Evolutionary conservation across 2,888 invertebrate genomes (phyloP).

Genomic region (Polymixis flavicincta): DNA sequence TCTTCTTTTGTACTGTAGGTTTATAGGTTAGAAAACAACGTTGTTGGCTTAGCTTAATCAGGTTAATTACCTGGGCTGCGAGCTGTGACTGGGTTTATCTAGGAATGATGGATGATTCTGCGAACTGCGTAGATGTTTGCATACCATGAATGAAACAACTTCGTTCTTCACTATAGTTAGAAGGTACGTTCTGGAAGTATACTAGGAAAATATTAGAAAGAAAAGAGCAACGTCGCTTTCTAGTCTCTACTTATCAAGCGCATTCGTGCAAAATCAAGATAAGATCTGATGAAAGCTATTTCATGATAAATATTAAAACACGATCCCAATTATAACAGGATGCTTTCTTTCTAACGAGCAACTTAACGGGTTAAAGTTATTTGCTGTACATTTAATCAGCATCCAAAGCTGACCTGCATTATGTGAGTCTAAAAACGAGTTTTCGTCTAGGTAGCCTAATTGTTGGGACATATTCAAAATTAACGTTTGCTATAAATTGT

Average conservation of each 20-base stretch:
- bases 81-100: slow-evolving; percentile 49
- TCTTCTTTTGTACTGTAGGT: slow-evolving; percentile 56
- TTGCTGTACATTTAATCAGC: slow-evolving; percentile 59
- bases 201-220: background rate
- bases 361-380: slow-evolving; percentile 61
- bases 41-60: slow-evolving; percentile 26
- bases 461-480: slow-evolving; percentile 55
- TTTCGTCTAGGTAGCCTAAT: slow-evolving; percentile 58
- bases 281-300: slow-evolving; percentile 55
- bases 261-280: slow-evolving; percentile 51
- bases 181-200: slow-evolving; percentile 18
- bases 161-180: background rate
- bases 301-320: slow-evolving; percentile 59
- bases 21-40: slow-evolving; percentile 48
- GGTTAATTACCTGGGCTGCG: slow-evolving; percentile 39
- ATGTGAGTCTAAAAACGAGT: slow-evolving; percentile 57
- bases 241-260: slow-evolving; percentile 33
- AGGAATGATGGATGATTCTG: slow-evolving; percentile 47
- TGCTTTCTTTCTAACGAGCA: slow-evolving; percentile 58
- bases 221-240: slow-evolving; percentile 18
- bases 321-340: slow-evolving; percentile 64
- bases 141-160: slow-evolving; percentile 31
- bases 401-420: slow-evolving; percentile 55
- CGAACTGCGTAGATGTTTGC: slow-evolving; percentile 17
- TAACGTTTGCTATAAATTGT: slow-evolving; percentile 51